These are phyloP conservation scores for Ophion slaviceki DNA, from an alignment of 2,888 invertebrate genomes.

Conservation along the genomic window DNA sequence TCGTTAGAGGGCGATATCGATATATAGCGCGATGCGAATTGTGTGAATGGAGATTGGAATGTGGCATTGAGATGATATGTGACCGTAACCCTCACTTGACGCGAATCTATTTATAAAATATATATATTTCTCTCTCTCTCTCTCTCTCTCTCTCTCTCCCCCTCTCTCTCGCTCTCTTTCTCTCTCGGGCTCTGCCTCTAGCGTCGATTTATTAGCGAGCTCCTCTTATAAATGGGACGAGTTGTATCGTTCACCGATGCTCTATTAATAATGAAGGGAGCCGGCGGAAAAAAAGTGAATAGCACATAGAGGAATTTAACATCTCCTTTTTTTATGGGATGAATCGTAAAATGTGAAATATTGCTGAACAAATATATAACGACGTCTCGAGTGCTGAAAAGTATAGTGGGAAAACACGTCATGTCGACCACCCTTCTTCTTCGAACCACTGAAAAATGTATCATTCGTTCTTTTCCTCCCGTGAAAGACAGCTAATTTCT, in stretches of 20 bases:
- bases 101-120: conserved; percentile 61
- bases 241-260: conserved; percentile 45
- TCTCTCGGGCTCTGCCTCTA: background rate
- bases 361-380: conserved; percentile 21
- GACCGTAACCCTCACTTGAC: conserved; percentile 55
- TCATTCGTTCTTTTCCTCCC: too few relatives aligned
- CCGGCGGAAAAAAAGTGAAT: conserved; percentile 17
- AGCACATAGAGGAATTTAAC: conserved; percentile 32
- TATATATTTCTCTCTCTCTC: conserved; percentile 26
- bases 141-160: too few relatives aligned
- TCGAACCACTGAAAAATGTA: too few relatives aligned
- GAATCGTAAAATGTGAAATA: conserved; percentile 21
- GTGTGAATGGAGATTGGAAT: conserved; percentile 63
- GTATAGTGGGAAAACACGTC: background rate
- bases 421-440: background rate
- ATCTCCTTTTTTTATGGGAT: background rate
- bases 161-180: too few relatives aligned
- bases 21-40: conserved; percentile 36
- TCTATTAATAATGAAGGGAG: conserved; percentile 53
- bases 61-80: conserved; percentile 40
- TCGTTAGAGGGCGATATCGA: background rate
- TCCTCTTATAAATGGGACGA: conserved; percentile 46
- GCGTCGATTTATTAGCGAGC: conserved; percentile 52
- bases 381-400: background rate
- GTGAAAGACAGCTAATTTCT: too few relatives aligned